A percentile compares a stretch with the other conserved stretches of the same genome.
phyloP scores from a whole-genome alignment of 2,113 vertebrate genomes.

The Mesoclemmys tuberculata region DNA sequence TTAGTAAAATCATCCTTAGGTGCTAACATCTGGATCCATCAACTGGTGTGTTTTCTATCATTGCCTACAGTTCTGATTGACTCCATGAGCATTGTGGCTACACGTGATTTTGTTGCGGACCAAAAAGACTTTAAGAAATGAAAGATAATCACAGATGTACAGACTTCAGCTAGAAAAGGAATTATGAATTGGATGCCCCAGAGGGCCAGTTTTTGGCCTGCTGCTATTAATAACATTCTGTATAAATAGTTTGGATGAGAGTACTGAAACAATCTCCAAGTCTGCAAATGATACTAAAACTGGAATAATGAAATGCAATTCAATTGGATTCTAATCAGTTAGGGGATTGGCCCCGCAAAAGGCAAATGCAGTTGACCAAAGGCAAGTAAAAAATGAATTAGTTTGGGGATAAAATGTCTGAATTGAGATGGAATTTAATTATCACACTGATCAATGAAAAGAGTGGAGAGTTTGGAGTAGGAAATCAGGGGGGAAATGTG shows the following conservation, averaged over 20 bases:
- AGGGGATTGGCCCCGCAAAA: background rate
- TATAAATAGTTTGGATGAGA: background rate
- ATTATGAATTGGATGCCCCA: background rate
- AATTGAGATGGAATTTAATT: background rate
- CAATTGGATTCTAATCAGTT: conserved; percentile 19
- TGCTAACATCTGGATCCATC: background rate
- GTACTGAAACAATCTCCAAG: background rate
- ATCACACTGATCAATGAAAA: background rate
- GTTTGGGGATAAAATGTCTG: background rate
- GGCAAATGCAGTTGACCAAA: conserved; percentile 16
- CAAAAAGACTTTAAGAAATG: background rate
- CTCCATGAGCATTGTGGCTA: background rate
- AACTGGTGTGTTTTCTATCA: background rate
- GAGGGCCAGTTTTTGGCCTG: background rate
- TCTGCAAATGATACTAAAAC: conserved; percentile 20
- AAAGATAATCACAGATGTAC: background rate
- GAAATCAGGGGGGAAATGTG: background rate
- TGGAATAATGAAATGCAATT: background rate
- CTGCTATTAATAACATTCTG: conserved; percentile 9
- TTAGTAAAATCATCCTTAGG: no score
- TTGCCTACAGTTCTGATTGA: background rate
- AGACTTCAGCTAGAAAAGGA: background rate
- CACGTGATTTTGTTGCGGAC: background rate
- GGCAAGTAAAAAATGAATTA: conserved; percentile 26
- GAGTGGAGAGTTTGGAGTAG: background rate